Base-by-base conservation (phyloP, 1,140 invertebrate species). In the Antheraea pernyi region DNA sequence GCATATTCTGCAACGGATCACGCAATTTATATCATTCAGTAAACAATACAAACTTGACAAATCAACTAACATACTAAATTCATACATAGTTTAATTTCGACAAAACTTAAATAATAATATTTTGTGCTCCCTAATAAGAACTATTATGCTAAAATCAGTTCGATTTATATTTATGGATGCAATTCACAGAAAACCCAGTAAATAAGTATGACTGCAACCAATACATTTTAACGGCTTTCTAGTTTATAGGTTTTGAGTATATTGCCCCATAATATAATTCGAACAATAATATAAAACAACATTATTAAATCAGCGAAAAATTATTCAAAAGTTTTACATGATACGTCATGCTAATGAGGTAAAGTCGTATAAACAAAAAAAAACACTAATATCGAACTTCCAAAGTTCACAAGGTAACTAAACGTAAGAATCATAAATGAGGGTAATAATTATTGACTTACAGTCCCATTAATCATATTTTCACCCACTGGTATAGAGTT, bases 391-490 rank as follows among this genome's bases (percentile, higher is more conserved):
- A 78, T 70, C 65, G 89, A 91, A 91, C 89, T 91, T 91, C 85
- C 78, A 72, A 90, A 91, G 89, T 88, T 88, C 89, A 81, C 78
- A 78, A 88, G 89, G 89, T 91, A 91, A 91, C 89, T 91, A 91
- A 65, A 86, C 70, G 75, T 88, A 88, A 78, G 81, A 86, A 85
- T 80, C 86, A 88, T 83, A 86, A 46, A 66, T 74, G 82, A 81
- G 81, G 73, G 81, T 84, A 79, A 85, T 78, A 82, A 82, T 82
- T 76, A 77, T 80, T 71, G 88, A 91, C 88, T 91, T 88, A 91
- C 76, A 91, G 88, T 87, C 88, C 83, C 85, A 63, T 72, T 83
- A 82, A 80, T 81, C 59, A 86, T 83, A 82, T 79, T 79, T 78
- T 79, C 71, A 80, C 9, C 76, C 86, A 91, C 86, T 91, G 86